These are phyloP conservation scores for Nilaparvata lugens DNA, from an alignment of 1,140 invertebrate species.

Conservation along the genomic window DNA sequence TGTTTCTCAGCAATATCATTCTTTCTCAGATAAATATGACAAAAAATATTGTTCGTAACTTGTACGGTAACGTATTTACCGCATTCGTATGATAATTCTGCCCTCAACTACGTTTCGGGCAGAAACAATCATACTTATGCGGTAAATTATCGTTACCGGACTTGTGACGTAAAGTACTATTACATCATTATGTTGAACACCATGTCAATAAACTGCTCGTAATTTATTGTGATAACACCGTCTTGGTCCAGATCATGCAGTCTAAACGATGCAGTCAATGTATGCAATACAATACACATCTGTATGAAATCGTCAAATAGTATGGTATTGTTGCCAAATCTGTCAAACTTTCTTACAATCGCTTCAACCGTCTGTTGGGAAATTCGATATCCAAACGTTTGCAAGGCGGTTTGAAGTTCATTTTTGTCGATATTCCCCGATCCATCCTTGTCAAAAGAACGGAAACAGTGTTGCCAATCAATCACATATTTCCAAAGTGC, in stretches of 20 bases:
- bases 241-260: constrained; percentile 88
- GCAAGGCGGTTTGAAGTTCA: constrained; percentile 84
- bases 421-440: constrained; percentile 91
- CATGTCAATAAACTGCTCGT: constrained; percentile 94
- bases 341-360: constrained; percentile 88
- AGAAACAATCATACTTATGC: too few relatives aligned
- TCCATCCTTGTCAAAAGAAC: constrained; percentile 87
- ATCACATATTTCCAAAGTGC: constrained; percentile 96
- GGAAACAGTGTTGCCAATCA: constrained; percentile 96
- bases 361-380: constrained; percentile 72
- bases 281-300: constrained; percentile 85
- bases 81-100: too few relatives aligned
- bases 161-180: too few relatives aligned
- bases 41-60: too few relatives aligned
- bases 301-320: constrained; percentile 99
- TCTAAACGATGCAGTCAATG: constrained; percentile 78
- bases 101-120: too few relatives aligned
- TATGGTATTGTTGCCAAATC: constrained; percentile 76
- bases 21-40: too few relatives aligned
- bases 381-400: constrained; percentile 88
- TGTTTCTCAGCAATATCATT: too few relatives aligned
- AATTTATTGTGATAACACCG: constrained; percentile 91
- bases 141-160: too few relatives aligned
- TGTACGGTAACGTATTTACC: too few relatives aligned
- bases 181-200: constrained; percentile 42